Evolutionary conservation across 2,888 invertebrate species (phyloP).

Genomic region (Nematopogon swammerdamellus): DNA sequence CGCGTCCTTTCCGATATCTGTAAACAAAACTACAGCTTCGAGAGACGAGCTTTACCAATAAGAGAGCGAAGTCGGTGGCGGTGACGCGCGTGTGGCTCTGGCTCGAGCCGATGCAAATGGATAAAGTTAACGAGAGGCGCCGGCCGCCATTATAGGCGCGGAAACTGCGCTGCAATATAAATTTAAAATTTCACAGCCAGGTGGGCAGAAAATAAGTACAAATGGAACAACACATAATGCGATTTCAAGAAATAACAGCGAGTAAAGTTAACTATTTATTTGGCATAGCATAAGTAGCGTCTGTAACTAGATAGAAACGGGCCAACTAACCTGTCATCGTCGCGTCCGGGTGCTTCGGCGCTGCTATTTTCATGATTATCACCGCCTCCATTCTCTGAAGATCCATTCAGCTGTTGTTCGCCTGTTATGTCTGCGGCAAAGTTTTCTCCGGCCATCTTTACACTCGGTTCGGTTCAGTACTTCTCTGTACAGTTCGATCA

Average conservation of each 20-base stretch:
- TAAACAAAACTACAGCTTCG: background rate
- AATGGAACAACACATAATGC: no score
- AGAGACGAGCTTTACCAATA: background rate
- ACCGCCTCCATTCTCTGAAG: slow-evolving; percentile 62
- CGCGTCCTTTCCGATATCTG: background rate
- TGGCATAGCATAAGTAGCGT: no score
- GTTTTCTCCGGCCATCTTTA: slow-evolving; percentile 70
- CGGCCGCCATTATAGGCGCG: slow-evolving; percentile 2
- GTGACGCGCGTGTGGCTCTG: background rate
- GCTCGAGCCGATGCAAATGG: background rate
- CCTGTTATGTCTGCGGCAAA: slow-evolving; percentile 72
- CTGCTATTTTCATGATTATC: slow-evolving; percentile 70
- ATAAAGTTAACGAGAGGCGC: background rate
- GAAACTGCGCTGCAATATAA: background rate
- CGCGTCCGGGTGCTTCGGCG: slow-evolving; percentile 73
- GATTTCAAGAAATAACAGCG: no score
- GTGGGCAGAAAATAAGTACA: no score
- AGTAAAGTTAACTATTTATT: no score
- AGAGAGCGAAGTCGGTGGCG: background rate
- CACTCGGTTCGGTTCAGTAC: background rate
- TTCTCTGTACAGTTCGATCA: background rate
- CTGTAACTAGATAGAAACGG: no score
- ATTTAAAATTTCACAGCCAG: no score
- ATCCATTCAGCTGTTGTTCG: slow-evolving; percentile 64
- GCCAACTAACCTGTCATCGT: slow-evolving; percentile 69